Evolutionary conservation across 2,113 vertebrate genomes (phyloP).

Genomic region (Pseudolaguvia tuberculata): DNA sequence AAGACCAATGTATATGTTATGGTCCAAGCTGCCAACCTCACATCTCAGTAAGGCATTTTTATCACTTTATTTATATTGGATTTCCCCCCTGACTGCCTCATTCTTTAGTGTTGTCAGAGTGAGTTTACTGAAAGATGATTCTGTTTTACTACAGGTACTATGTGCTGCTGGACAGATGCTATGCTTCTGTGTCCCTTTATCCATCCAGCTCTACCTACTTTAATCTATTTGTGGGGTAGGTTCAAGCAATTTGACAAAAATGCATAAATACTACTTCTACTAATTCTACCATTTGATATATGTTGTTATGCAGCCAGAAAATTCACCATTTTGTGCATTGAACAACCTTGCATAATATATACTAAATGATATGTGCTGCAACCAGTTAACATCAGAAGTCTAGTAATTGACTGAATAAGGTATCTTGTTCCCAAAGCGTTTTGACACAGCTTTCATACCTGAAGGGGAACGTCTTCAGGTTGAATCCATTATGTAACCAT

Average conservation of each 20-base stretch:
- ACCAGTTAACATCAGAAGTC: no score
- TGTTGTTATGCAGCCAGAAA: neutral
- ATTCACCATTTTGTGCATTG: no score
- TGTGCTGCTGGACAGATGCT: conserved; percentile 67
- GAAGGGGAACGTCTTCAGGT: no score
- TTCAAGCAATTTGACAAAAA: conserved; percentile 12
- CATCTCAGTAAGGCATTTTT: conserved; percentile 59
- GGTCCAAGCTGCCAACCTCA: conserved; percentile 64
- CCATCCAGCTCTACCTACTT: conserved; percentile 58
- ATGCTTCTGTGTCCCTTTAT: conserved; percentile 57
- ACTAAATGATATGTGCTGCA: no score
- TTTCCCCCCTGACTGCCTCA: neutral
- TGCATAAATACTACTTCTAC: neutral
- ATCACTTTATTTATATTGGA: neutral
- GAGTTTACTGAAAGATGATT: neutral
- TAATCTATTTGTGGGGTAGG: conserved; percentile 68
- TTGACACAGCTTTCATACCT: no score
- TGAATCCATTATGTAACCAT: no score
- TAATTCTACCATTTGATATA: neutral
- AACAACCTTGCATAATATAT: no score
- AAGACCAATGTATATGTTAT: conserved; percentile 60
- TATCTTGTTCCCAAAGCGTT: no score
- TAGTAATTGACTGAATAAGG: no score
- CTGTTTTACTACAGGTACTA: conserved; percentile 56
- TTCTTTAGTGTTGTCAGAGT: neutral